Conservation (phyloP, 2,888 invertebrate genomes). For the Oxyteleia sp. region DNA sequence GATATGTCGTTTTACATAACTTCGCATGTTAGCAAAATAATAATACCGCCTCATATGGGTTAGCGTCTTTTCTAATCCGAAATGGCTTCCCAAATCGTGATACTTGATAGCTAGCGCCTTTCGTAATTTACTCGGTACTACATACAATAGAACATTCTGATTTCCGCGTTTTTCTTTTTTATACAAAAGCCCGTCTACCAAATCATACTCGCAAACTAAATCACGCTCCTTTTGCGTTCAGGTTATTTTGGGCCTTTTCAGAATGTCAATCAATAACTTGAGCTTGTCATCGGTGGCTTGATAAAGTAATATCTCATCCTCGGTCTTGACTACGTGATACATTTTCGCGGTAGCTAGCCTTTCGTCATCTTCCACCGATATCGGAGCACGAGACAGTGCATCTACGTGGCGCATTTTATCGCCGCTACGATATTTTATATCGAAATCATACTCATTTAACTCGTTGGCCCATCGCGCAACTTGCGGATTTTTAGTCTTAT, state of each 20-base stretch:
- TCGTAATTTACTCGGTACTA: constrained; percentile 39
- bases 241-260: constrained; percentile 15
- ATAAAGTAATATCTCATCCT: constrained; percentile 18
- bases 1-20: constrained; percentile 72
- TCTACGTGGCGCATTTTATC: constrained; percentile 70
- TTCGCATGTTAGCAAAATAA: constrained; percentile 69
- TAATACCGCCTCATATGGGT: constrained; percentile 59
- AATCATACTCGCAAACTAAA: neutral
- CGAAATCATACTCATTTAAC: constrained; percentile 64
- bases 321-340: neutral
- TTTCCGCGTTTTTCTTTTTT: neutral
- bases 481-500: constrained; percentile 76
- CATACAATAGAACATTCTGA: constrained; percentile 11
- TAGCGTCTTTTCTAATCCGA: constrained; percentile 62
- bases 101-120: constrained; percentile 47
- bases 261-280: constrained; percentile 29
- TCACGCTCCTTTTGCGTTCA: neutral
- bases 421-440: constrained; percentile 45
- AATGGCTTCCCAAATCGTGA: constrained; percentile 66
- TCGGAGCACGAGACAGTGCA: constrained; percentile 63
- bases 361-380: neutral
- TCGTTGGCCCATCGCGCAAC: constrained; percentile 59
- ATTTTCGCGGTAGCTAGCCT: neutral
- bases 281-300: constrained; percentile 20
- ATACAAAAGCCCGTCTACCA: constrained; percentile 37